Conservation (phyloP, 2,113 vertebrate genomes). For the Bubo blakistoni region DNA sequence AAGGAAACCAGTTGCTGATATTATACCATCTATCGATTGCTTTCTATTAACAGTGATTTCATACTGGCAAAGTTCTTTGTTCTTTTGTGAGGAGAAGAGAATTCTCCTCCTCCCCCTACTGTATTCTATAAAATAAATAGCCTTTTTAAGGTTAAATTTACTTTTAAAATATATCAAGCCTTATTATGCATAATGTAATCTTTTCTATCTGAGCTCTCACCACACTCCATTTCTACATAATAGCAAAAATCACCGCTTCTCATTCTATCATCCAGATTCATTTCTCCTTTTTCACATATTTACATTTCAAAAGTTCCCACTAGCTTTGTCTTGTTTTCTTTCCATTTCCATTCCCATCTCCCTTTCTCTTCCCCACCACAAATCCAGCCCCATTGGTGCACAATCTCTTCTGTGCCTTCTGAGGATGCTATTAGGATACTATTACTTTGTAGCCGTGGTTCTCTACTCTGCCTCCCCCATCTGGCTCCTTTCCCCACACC, state of each 20-base stretch:
- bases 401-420: neutral
- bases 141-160: neutral
- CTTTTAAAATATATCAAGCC: neutral
- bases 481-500: neutral
- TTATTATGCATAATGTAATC: neutral
- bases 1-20: neutral
- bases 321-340: slow-evolving; percentile 1
- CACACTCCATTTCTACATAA: neutral
- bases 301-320: slow-evolving; percentile 16
- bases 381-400: neutral
- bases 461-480: neutral
- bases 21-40: neutral
- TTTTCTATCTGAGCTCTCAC: neutral
- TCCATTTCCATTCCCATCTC: neutral
- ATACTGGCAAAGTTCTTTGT: neutral
- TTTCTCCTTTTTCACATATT: neutral
- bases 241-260: neutral
- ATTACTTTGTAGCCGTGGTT: neutral
- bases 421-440: neutral
- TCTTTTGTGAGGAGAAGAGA: neutral
- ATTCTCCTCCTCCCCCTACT: neutral
- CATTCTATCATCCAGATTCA: neutral
- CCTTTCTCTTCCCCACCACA: neutral
- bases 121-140: neutral
- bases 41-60: neutral